Evolutionary conservation across 1,140 invertebrate species (phyloP).

Genomic region (Galendromus occidentalis): DNA sequence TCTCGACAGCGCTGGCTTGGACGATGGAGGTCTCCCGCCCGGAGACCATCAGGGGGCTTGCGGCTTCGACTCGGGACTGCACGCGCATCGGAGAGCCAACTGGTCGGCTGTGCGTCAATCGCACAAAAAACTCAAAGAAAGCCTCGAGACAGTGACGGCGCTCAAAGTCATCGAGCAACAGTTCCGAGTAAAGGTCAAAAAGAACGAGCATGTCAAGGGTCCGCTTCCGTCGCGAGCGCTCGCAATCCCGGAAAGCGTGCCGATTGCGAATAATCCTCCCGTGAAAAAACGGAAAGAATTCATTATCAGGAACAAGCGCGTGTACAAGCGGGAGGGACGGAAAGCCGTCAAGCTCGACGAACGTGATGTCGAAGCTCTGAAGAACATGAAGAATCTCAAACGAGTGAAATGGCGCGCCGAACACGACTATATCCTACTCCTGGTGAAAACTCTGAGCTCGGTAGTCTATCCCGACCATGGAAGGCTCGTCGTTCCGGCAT

Average conservation of each 20-base stretch:
- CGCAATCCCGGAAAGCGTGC: background rate
- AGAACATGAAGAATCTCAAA: conserved; percentile 37
- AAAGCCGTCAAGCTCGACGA: conserved; percentile 38
- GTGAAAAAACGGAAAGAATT: background rate
- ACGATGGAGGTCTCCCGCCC: conserved; percentile 40
- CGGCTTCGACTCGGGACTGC: conserved; percentile 47
- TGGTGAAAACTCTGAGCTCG: conserved; percentile 43
- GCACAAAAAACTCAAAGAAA: conserved; percentile 11
- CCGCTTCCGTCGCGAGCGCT: background rate
- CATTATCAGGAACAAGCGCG: background rate
- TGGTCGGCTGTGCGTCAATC: conserved; percentile 32
- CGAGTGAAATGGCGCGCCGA: conserved; percentile 28
- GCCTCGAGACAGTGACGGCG: background rate
- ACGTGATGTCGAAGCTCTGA: conserved; percentile 42
- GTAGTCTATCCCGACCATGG: conserved; percentile 39
- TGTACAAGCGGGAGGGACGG: conserved; percentile 13
- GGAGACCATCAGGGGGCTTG: conserved; percentile 49
- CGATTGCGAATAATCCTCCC: background rate
- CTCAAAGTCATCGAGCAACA: conserved; percentile 13
- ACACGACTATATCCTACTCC: conserved; percentile 32
- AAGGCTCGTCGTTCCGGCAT: conserved; percentile 30
- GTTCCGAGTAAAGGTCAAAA: conserved; percentile 19
- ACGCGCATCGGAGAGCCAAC: conserved; percentile 43
- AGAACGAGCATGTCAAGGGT: conserved; percentile 17
- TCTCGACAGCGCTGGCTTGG: conserved; percentile 28